phyloP scores from a whole-genome alignment of 1,140 invertebrate species.

The Drosophila kikkawai region DNA sequence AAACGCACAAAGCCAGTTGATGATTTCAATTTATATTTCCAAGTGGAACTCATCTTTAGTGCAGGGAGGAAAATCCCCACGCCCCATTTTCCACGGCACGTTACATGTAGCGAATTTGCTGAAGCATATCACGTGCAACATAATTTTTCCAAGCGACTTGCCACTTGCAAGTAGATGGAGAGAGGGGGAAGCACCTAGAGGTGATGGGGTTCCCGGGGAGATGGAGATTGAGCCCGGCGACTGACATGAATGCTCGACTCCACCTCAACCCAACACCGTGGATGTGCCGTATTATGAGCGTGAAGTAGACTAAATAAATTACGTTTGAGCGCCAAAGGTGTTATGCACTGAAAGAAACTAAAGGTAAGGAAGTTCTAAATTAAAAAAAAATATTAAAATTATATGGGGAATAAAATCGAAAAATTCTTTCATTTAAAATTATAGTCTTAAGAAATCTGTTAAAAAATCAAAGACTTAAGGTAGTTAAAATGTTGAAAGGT shows the following conservation, averaged over 20 bases:
- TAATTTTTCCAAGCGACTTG: constrained; percentile 84
- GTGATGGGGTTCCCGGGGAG: neutral
- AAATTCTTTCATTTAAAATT: too few species aligned
- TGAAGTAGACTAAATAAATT: constrained; percentile 83
- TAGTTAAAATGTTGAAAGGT: too few species aligned
- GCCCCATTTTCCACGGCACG: constrained; percentile 27
- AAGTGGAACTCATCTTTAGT: constrained; percentile 81
- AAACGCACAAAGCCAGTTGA: constrained; percentile 83
- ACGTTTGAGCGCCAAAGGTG: constrained; percentile 76
- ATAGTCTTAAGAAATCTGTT: neutral
- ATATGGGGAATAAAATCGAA: neutral
- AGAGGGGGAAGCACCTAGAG: neutral
- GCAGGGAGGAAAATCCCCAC: constrained; percentile 16
- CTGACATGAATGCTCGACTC: constrained; percentile 67
- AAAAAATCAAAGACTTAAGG: too few species aligned
- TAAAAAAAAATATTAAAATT: neutral
- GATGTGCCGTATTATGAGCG: constrained; percentile 75
- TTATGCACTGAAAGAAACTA: constrained; percentile 56
- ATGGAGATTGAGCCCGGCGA: constrained; percentile 32
- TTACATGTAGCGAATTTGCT: constrained; percentile 74
- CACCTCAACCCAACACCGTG: neutral
- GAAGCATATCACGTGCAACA: constrained; percentile 84
- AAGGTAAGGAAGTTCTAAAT: neutral
- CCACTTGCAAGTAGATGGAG: constrained; percentile 40
- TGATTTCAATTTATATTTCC: constrained; percentile 83